phyloP scores from a whole-genome alignment of 2,888 invertebrate species.

The Limnephilus marmoratus region DNA sequence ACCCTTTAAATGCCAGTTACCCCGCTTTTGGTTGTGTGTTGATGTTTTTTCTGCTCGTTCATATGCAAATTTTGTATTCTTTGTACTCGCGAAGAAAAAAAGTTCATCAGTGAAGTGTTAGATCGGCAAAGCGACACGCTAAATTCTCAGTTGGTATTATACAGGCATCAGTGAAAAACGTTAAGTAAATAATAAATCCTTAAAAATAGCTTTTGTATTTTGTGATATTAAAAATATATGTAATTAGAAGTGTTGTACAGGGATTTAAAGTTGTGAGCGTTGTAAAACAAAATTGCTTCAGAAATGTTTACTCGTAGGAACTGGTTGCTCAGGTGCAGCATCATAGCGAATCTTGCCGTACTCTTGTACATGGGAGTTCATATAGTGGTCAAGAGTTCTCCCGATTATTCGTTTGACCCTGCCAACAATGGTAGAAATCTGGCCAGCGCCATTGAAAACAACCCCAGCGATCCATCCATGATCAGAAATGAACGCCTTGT shows the following conservation, averaged over 20 bases:
- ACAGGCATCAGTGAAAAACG: background rate
- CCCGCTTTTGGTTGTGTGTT: background rate
- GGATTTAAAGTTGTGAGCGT: background rate
- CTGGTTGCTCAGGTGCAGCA: conserved; percentile 85
- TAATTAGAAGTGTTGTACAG: background rate
- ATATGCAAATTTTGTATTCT: conserved; percentile 18
- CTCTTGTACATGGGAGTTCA: conserved; percentile 85
- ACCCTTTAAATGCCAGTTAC: background rate
- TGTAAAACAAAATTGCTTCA: background rate
- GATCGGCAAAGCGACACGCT: background rate
- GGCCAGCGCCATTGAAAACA: conserved; percentile 46
- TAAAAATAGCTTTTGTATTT: conserved; percentile 33
- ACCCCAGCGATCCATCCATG: conserved; percentile 8
- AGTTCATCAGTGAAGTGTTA: background rate
- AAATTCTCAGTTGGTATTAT: background rate
- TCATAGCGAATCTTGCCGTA: conserved; percentile 85
- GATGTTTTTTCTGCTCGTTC: conserved; percentile 8
- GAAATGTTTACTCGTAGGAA: conserved; percentile 79
- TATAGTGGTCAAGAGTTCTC: conserved; percentile 73
- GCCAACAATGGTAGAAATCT: conserved; percentile 51
- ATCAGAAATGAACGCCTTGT: conserved; percentile 38
- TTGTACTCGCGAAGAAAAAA: conserved; percentile 14
- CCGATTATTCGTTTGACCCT: conserved; percentile 60
- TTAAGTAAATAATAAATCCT: background rate
- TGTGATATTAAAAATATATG: conserved; percentile 47